Conservation (phyloP, 2,888 invertebrate genomes). For the Cephus pygmeus region DNA sequence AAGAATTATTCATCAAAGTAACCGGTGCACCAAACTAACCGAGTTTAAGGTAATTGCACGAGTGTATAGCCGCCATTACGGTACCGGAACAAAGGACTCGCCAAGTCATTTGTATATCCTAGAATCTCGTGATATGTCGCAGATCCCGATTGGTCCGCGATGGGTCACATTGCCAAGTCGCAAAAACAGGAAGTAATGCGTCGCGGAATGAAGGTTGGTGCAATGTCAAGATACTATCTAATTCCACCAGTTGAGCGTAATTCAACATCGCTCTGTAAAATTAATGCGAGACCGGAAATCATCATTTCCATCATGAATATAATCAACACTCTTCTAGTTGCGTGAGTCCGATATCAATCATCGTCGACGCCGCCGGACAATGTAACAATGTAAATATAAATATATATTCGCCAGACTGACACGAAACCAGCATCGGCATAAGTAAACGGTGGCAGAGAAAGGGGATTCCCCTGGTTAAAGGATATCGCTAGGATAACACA, state of each 20-base stretch:
- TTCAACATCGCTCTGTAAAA: not conserved
- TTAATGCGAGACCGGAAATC: not conserved
- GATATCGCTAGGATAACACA: not conserved
- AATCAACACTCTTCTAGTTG: not conserved
- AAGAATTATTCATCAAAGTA: not conserved
- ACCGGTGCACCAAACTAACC: not conserved
- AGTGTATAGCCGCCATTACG: not conserved
- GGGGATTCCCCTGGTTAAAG: not conserved
- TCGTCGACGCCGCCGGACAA: not conserved
- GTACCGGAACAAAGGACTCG: not conserved
- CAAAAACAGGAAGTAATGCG: constrained; percentile 38
- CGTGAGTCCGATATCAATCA: not conserved
- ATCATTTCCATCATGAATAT: not conserved
- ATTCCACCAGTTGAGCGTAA: not conserved
- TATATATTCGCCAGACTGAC: not conserved
- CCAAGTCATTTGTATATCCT: not conserved
- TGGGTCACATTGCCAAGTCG: not conserved
- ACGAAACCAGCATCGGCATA: not conserved
- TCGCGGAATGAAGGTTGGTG: constrained; percentile 36
- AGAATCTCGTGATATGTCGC: not conserved
- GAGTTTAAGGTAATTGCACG: not conserved
- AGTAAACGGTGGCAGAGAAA: not conserved
- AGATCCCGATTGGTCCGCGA: not conserved
- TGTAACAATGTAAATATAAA: not conserved
- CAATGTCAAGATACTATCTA: constrained; percentile 41